phyloP scores from a whole-genome alignment of 2,113 vertebrate genomes.

The Prunella fulvescens region DNA sequence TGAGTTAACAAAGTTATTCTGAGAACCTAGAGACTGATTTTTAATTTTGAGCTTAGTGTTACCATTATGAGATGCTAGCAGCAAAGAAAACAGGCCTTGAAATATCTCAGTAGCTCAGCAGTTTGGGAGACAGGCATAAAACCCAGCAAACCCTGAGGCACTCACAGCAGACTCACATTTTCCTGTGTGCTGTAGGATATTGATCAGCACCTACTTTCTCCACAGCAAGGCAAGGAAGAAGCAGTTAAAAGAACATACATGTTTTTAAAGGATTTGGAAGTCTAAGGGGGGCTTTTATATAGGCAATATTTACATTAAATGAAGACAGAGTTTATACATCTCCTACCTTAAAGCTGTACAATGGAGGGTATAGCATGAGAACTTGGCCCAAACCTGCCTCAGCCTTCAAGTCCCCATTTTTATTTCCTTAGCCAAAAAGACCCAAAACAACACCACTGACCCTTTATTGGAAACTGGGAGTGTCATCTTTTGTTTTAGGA shows the following conservation, averaged over 20 bases:
- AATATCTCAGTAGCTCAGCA: background rate
- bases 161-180: background rate
- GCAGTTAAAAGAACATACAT: background rate
- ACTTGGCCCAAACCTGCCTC: background rate
- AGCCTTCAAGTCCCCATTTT: background rate
- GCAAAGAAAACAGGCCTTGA: background rate
- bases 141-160: background rate
- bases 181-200: accelerated
- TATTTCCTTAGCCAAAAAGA: background rate
- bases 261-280: background rate
- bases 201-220: background rate
- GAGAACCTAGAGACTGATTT: background rate
- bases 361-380: background rate
- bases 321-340: background rate
- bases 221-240: background rate
- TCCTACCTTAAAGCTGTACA: background rate
- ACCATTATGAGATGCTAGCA: background rate
- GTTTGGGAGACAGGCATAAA: background rate
- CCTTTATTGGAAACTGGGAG: background rate
- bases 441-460: background rate
- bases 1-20: background rate
- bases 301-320: background rate
- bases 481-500: background rate
- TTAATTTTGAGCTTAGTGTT: background rate
- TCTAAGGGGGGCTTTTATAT: background rate